Evolutionary conservation across 2,888 invertebrate species (phyloP).

Genomic region (Diaphora mendica): DNA sequence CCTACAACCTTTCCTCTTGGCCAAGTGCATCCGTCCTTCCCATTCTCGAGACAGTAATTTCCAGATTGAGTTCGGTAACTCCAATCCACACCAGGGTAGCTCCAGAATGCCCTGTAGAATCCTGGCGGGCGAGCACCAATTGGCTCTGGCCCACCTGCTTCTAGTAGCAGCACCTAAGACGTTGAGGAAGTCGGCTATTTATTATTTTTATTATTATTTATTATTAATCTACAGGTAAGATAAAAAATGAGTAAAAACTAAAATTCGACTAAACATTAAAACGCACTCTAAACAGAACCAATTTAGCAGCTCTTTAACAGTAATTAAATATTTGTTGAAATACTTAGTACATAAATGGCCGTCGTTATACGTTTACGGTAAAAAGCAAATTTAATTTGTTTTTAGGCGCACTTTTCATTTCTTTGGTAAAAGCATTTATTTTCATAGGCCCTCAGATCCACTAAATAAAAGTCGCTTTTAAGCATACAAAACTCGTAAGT

Average conservation of each 20-base stretch:
- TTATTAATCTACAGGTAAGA: neutral
- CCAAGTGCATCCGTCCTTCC: conserved; percentile 87
- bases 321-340: no score
- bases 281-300: no score
- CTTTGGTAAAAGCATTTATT: no score
- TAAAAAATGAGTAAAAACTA: neutral
- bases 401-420: no score
- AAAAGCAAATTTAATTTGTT: no score
- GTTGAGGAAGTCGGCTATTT: neutral
- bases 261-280: neutral
- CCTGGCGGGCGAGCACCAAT: conserved; percentile 86
- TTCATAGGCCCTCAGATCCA: no score
- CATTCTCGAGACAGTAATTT: conserved; percentile 85
- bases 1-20: conserved; percentile 90
- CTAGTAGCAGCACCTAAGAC: conserved; percentile 67
- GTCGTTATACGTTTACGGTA: no score
- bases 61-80: conserved; percentile 87
- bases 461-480: no score
- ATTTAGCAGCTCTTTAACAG: no score
- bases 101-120: conserved; percentile 85
- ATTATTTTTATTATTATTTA: no score
- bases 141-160: conserved; percentile 89
- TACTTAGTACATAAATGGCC: no score
- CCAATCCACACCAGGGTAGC: conserved; percentile 87
- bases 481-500: no score